Evolutionary conservation across 30 jellyfish, hydroid and myxozoan genomes (phyloP).

Genomic region (Clytia hemisphaerica): DNA sequence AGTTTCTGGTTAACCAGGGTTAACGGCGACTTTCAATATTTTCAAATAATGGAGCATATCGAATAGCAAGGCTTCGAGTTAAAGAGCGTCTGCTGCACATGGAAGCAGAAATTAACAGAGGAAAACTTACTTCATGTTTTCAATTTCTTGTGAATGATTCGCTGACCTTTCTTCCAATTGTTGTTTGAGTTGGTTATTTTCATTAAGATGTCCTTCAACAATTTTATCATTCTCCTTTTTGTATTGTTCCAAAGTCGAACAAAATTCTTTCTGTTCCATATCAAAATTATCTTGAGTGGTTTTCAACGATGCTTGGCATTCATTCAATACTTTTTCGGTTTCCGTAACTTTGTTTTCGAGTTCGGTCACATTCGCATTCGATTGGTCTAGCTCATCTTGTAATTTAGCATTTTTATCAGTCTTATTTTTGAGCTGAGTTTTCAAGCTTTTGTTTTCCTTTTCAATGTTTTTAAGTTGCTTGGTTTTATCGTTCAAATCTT

Average conservation of each 20-base stretch:
- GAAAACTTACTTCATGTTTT: too few relatives aligned
- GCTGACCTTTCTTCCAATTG: constrained; percentile 24
- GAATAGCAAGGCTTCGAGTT: too few relatives aligned
- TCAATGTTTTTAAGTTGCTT: constrained; percentile 50
- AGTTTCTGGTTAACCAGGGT: too few relatives aligned
- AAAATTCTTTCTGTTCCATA: constrained; percentile 61
- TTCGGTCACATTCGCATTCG: constrained; percentile 13
- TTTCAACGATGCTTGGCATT: constrained; percentile 10
- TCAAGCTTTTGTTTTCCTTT: constrained; percentile 50
- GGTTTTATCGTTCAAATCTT: constrained; percentile 36
- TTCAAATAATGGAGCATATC: too few relatives aligned
- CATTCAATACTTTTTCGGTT: constrained; percentile 27
- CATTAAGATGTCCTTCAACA: constrained; percentile 65
- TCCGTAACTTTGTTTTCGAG: constrained; percentile 15
- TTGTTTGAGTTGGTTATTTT: constrained; percentile 38
- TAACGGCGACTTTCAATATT: too few relatives aligned
- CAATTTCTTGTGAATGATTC: too few relatives aligned
- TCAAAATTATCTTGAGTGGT: constrained; percentile 31
- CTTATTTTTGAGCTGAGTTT: constrained; percentile 38
- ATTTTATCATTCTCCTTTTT: constrained; percentile 79
- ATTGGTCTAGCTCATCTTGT: constrained; percentile 15
- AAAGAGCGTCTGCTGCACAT: too few relatives aligned
- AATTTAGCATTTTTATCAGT: constrained; percentile 35
- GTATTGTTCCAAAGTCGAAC: constrained; percentile 76
- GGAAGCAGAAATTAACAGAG: too few relatives aligned